Conservation (phyloP, 1,140 invertebrate genomes). For the Agraylea sexmaculata region DNA sequence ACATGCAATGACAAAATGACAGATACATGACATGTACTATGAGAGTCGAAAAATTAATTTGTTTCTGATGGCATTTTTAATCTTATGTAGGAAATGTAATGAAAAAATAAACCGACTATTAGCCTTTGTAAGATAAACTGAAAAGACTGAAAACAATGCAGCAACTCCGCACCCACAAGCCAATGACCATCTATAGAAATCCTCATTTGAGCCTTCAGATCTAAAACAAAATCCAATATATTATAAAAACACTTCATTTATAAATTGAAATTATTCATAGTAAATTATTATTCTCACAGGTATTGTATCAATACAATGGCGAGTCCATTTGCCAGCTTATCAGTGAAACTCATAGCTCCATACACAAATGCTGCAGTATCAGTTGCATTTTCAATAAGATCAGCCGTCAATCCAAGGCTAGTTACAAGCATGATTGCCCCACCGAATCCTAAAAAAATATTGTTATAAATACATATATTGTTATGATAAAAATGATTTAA, state of each 20-base stretch:
- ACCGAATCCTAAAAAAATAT: constrained; percentile 49
- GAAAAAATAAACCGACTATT: no score
- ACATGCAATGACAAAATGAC: no score
- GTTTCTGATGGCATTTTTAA: no score
- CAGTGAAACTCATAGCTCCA: constrained; percentile 92
- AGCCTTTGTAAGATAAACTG: no score
- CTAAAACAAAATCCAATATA: constrained; percentile 8
- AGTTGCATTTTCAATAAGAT: constrained; percentile 77
- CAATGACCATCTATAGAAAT: constrained; percentile 18
- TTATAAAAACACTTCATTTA: neutral
- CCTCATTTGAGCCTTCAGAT: constrained; percentile 8
- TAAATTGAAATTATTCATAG: neutral
- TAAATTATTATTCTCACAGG: constrained; percentile 37
- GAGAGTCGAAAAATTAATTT: no score
- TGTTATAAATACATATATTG: constrained; percentile 5
- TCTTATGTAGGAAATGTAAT: no score
- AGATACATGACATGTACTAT: no score
- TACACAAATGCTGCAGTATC: constrained; percentile 89
- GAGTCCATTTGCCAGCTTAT: constrained; percentile 82
- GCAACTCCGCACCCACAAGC: constrained; percentile 15
- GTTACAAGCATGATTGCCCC: constrained; percentile 81
- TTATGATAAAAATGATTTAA: constrained; percentile 1
- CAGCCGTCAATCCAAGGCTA: constrained; percentile 77
- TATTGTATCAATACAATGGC: constrained; percentile 71
- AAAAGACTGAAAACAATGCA: no score